phyloP scores from a whole-genome alignment of 2,888 invertebrate species.

The Conus canariensis region DNA sequence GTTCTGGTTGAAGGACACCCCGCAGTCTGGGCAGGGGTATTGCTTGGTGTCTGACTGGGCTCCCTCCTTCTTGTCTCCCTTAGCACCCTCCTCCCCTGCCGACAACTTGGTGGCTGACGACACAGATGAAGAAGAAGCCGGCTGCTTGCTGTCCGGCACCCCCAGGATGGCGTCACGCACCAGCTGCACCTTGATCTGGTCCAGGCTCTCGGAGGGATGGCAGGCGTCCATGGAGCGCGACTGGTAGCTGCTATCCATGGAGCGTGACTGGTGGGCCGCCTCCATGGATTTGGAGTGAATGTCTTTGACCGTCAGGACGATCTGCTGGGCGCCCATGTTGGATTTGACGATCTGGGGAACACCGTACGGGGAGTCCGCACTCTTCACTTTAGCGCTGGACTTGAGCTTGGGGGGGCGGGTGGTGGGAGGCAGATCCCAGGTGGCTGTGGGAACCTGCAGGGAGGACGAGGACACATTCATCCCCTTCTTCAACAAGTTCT shows the following conservation, averaged over 20 bases:
- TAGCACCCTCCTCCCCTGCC: not conserved
- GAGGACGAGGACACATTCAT: conserved; percentile 38
- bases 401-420: conserved; percentile 35
- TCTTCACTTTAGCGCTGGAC: conserved; percentile 30
- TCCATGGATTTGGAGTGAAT: conserved; percentile 38
- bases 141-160: not conserved
- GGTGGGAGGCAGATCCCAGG: not conserved
- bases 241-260: conserved; percentile 25
- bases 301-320: conserved; percentile 42
- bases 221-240: conserved; percentile 33
- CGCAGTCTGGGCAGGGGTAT: conserved; percentile 86
- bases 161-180: conserved; percentile 39
- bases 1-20: conserved; percentile 88
- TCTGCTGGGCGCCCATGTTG: conserved; percentile 33
- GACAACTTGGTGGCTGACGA: not conserved
- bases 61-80: not conserved
- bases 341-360: conserved; percentile 24
- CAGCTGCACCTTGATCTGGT: conserved; percentile 28
- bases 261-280: not conserved
- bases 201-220: conserved; percentile 21
- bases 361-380: conserved; percentile 30
- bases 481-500: conserved; percentile 87
- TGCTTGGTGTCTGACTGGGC: not conserved
- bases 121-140: not conserved
- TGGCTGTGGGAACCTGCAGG: conserved; percentile 23